Evolutionary conservation across 1,140 invertebrate species (phyloP).

Genomic region (Ostrea denselamellosa): DNA sequence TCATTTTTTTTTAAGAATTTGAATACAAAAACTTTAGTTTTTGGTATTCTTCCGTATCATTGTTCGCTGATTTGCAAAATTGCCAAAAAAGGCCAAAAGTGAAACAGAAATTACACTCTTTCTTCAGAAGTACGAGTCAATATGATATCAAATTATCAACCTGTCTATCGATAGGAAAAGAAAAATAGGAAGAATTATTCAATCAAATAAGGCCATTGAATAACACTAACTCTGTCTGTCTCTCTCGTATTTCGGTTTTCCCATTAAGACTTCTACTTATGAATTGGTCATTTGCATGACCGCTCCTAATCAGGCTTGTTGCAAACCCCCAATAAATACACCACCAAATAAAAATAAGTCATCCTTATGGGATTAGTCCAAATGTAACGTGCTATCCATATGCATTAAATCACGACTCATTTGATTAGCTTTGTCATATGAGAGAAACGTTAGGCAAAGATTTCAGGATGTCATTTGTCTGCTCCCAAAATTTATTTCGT

Average conservation of each 20-base stretch:
- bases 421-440: slow-evolving; percentile 35
- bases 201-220: slow-evolving; percentile 30
- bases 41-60: background rate
- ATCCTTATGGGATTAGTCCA: background rate
- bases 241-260: slow-evolving; percentile 30
- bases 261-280: slow-evolving; percentile 22
- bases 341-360: slow-evolving; percentile 39
- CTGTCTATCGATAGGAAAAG: background rate
- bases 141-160: slow-evolving; percentile 36
- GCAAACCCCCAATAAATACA: slow-evolving; percentile 36
- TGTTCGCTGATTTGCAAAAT: slow-evolving; percentile 3
- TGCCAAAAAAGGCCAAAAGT: background rate
- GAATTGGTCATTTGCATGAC: slow-evolving; percentile 45
- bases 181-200: slow-evolving; percentile 38
- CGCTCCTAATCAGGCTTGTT: slow-evolving; percentile 1
- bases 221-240: slow-evolving; percentile 33
- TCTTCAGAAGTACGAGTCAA: slow-evolving; percentile 8
- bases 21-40: background rate
- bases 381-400: slow-evolving; percentile 16
- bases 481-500: slow-evolving; percentile 15
- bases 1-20: background rate
- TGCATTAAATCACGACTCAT: slow-evolving; percentile 42
- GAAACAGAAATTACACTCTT: slow-evolving; percentile 1
- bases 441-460: background rate
- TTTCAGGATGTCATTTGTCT: slow-evolving; percentile 21